These are phyloP conservation scores for Aphyosemion australe DNA, from an alignment of 2,113 vertebrate species.

Conservation along the genomic window DNA sequence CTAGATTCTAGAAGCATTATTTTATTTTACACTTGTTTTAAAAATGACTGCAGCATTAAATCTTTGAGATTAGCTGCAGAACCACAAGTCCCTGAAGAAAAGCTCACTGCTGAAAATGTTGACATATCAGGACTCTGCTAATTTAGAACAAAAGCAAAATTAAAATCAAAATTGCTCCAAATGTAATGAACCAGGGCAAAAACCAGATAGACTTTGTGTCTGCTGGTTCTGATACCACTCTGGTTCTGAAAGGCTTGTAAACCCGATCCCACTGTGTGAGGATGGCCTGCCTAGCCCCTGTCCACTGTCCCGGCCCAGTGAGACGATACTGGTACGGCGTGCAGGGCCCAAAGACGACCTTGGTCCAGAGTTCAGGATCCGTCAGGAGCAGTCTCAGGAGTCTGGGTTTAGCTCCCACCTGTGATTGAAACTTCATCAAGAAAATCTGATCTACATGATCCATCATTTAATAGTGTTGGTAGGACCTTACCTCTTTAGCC, in stretches of 20 bases:
- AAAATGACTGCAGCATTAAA: too few relatives aligned
- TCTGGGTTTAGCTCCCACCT: constrained; percentile 81
- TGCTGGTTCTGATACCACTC: constrained; percentile 58
- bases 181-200: constrained; percentile 37
- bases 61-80: neutral
- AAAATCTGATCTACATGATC: too few relatives aligned
- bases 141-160: constrained; percentile 49
- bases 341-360: constrained; percentile 87
- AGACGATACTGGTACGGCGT: constrained; percentile 90
- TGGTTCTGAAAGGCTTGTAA: constrained; percentile 81
- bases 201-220: neutral
- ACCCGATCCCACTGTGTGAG: constrained; percentile 87
- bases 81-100: constrained; percentile 13
- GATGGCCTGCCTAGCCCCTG: constrained; percentile 85
- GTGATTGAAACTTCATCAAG: constrained; percentile 5
- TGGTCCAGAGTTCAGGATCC: constrained; percentile 83
- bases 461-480: neutral
- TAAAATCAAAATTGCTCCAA: constrained; percentile 33
- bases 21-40: too few relatives aligned
- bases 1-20: too few relatives aligned
- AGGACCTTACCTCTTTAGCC: constrained; percentile 66
- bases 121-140: constrained; percentile 24
- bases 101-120: constrained; percentile 18
- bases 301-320: constrained; percentile 85
- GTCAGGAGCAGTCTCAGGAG: constrained; percentile 77